Evolutionary conservation across 2,797 vertebrate species (phyloP).

Genomic region (Leptodactylus fallax): DNA sequence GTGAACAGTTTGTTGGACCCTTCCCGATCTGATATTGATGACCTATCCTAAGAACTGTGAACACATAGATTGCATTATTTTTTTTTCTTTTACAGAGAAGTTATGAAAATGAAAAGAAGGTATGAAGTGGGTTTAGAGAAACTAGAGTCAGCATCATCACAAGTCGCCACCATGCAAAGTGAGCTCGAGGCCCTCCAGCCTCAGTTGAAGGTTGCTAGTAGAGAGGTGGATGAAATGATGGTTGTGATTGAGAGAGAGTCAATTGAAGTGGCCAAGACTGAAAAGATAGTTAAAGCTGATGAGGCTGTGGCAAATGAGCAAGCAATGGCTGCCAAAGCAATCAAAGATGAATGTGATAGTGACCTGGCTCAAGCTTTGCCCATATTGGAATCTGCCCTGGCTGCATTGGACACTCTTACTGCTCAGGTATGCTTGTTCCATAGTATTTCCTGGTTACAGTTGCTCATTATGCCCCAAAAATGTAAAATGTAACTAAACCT

Average conservation of each 20-base stretch:
- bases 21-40: too few relatives aligned
- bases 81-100: constrained; percentile 76
- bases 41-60: too few relatives aligned
- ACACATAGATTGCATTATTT: too few relatives aligned
- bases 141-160: constrained; percentile 83
- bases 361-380: constrained; percentile 88
- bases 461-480: background rate
- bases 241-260: constrained; percentile 85
- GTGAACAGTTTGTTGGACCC: too few relatives aligned
- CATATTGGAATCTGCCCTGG: constrained; percentile 83
- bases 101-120: constrained; percentile 85
- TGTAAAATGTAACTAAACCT: too few relatives aligned
- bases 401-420: constrained; percentile 87
- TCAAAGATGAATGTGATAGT: constrained; percentile 91
- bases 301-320: constrained; percentile 86
- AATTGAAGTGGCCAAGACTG: constrained; percentile 85
- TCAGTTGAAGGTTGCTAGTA: constrained; percentile 83
- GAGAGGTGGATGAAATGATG: constrained; percentile 89
- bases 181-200: constrained; percentile 90
- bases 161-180: constrained; percentile 86
- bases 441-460: background rate
- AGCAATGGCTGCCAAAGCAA: constrained; percentile 89
- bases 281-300: constrained; percentile 87
- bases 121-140: constrained; percentile 91
- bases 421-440: constrained; percentile 76